Base-by-base conservation (phyloP, 1,140 invertebrate genomes). In the Pogonognathellus flavescens region DNA sequence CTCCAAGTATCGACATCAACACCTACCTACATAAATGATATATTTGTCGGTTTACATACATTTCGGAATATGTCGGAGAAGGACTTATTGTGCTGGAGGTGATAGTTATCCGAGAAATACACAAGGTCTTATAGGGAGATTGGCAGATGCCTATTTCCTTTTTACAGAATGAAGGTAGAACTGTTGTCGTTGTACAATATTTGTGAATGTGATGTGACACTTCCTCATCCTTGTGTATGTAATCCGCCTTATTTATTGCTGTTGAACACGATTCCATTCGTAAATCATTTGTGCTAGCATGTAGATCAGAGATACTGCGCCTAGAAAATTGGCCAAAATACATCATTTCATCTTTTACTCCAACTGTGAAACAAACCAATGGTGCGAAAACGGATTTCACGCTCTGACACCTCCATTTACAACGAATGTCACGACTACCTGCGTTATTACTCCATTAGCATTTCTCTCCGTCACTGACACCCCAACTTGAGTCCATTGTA, bases 331-430 rank as follows among this genome's bases (percentile, higher is more conserved):
- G 70, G 70, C 70, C 70, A 76, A 76, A 70, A 50, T 76, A 76
- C 52, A 81, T 81, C 80, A 81, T 81, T 81, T 81, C 52, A 53
- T 81, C 53, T 16, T 16, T 14, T 20, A 55, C 52, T 7, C 10
- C 13, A 25, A 55, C 50, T 81, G 55, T 81, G 55, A 53, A 81
- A 81, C 82, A 86, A 62, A 57, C 18, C 85, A 86, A 86, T 86
- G 85, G 70, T 86, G 81, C 82, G 82, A 52, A 80, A 57, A 82
- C 13, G 83, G 81, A 85, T 87, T 87, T 87, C 60, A 87, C 57
- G 86, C 80, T 87, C 86, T 84, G 72, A 83, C 86, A 85, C 86
- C 72, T 82, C 84, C 76, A 83, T 87, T 87, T 57, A 80, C 59
- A 66, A 20, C 18, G 20, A 66, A 70, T n/a, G n/a, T 76, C 70